Conservation (phyloP, 2,888 invertebrate species). For the Emesis russula region DNA sequence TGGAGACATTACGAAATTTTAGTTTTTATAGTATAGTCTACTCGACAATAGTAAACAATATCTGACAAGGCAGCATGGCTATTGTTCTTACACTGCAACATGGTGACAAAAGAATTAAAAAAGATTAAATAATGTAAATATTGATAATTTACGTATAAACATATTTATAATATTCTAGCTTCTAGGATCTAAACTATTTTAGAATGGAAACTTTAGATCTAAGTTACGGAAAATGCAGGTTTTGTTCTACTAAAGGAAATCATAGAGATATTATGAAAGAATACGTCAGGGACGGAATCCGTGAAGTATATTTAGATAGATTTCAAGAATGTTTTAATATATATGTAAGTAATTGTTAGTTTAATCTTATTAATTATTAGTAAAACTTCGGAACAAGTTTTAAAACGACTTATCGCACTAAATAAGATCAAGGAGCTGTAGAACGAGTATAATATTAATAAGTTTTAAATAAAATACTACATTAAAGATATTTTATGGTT, state of each 20-base stretch:
- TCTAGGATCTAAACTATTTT: background rate
- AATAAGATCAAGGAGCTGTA: background rate
- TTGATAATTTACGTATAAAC: too few relatives aligned
- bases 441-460: background rate
- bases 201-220: background rate
- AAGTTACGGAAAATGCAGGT: slow-evolving; percentile 91
- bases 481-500: too few relatives aligned
- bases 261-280: slow-evolving; percentile 91
- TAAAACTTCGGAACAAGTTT: background rate
- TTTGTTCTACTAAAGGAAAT: slow-evolving; percentile 91
- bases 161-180: background rate
- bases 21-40: too few relatives aligned
- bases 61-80: too few relatives aligned
- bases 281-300: slow-evolving; percentile 90
- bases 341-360: slow-evolving; percentile 90
- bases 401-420: background rate
- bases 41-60: too few relatives aligned
- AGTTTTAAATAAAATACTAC: too few relatives aligned
- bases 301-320: slow-evolving; percentile 92
- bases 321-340: slow-evolving; percentile 92
- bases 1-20: too few relatives aligned
- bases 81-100: too few relatives aligned
- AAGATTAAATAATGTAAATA: too few relatives aligned
- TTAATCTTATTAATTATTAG: background rate
- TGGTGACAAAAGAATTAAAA: too few relatives aligned